Base-by-base conservation (phyloP, 2,113 vertebrate species). In the Prunella himalayana region DNA sequence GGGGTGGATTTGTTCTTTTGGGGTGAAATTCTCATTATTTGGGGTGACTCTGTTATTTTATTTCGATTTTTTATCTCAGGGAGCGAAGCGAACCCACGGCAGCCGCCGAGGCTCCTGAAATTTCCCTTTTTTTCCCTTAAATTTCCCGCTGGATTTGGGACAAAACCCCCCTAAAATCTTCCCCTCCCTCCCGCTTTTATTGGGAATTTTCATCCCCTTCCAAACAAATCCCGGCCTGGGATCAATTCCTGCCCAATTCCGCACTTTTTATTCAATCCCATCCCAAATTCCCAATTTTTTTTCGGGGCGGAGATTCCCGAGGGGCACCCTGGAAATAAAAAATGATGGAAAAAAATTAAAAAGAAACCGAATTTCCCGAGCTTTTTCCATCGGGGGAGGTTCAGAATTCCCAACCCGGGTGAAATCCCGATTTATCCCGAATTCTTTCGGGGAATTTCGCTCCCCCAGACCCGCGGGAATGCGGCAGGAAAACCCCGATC, bases 11-110 rank as follows among this genome's bases (percentile, higher is more conserved):
- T n/a, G n/a, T n/a, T n/a, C n/a, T n/a, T n/a, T 80, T 44, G 42
- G 63, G 65, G 10, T 27, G 33, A 82, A 10, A 42, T 75, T 13
- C 4, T 2, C 6, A 18, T 39, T 37, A 6, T 37, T 37, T 24
- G 20, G 10, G 30, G 8, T 4, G 18, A 8, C 9, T 7, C 0
- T 42, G 9, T 49, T 19, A 0, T 12, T 28, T 41, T 33, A 28
- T 51, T 51, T 22, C 10, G n/a, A 6, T 11, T 66, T 42, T 15
- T 54, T 50, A 2, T 27, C 49, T 50, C 49, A 7, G 82, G 41
- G n/a, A 45, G 44, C 22, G 17, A 53, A 70, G 59, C 1, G 4
- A 75, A 47, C 51, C 7, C 28, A 1, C 13, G 2, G 53, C 44
- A 31, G 17, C 60, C 28, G 3, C 37, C 9, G 33, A 51, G 37